These are phyloP conservation scores for Pomatorhinus ruficollis DNA, from an alignment of 2,113 vertebrate species.

Conservation along the genomic window DNA sequence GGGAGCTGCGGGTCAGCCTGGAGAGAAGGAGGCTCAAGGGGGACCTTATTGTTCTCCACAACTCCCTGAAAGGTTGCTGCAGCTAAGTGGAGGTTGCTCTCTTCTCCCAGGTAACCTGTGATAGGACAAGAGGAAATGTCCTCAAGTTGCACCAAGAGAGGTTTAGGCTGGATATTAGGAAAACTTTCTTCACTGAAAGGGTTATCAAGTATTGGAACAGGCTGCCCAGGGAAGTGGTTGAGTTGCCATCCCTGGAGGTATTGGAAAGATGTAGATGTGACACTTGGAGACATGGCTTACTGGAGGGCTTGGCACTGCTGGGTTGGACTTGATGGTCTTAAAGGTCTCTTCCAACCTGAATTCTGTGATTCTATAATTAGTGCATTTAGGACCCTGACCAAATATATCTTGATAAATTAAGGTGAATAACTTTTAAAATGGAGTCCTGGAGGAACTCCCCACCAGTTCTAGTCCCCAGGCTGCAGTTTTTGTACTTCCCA, in stretches of 20 bases:
- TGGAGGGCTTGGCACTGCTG: not conserved
- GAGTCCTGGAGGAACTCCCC: not conserved
- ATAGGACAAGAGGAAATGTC: not conserved
- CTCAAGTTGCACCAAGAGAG: not conserved
- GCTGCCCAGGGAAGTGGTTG: not conserved
- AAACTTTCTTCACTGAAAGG: not conserved
- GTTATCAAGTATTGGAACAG: not conserved
- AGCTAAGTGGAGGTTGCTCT: accelerated
- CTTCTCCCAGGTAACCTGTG: not conserved
- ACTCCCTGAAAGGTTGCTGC: not conserved
- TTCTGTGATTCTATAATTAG: not conserved
- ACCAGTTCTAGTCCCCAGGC: not conserved
- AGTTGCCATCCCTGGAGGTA: not conserved
- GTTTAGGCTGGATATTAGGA: not conserved
- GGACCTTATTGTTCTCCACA: not conserved
- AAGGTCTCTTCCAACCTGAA: not conserved
- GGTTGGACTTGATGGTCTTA: not conserved
- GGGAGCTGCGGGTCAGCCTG: not conserved
- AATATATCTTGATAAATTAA: not conserved
- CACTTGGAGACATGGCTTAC: not conserved
- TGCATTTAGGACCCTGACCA: not conserved
- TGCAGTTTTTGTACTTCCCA: not conserved
- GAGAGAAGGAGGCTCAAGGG: not conserved
- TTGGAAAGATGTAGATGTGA: not conserved
- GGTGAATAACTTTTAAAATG: not conserved